A percentile compares a stretch with the other conserved stretches of the same genome.
These are phyloP conservation scores for Scotopteryx bipunctaria DNA, from an alignment of 2,888 invertebrate species.

Conservation along the genomic window DNA sequence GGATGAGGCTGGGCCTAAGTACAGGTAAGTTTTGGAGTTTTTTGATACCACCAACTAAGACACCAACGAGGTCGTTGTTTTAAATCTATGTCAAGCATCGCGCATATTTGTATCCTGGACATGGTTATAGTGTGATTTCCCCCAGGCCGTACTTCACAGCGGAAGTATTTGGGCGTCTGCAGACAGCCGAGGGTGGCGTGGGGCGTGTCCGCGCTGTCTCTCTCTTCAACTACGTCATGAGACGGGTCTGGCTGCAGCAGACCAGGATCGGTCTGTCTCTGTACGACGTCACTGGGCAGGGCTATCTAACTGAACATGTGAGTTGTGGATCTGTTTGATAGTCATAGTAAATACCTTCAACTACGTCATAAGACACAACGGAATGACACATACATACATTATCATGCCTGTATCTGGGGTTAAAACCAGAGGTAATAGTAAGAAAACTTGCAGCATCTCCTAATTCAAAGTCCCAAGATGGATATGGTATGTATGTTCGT, in stretches of 20 bases:
- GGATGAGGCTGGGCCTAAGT: constrained; percentile 89
- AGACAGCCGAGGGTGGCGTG: constrained; percentile 90
- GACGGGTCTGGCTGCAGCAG: constrained; percentile 97
- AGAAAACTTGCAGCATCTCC: no score
- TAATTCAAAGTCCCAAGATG: no score
- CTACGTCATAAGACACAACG: no score
- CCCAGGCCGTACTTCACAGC: constrained; percentile 91
- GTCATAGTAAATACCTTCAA: no score
- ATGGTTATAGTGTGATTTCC: constrained; percentile 25
- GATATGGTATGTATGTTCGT: no score
- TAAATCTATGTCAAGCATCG: no score
- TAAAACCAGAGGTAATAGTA: no score
- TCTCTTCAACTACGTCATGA: constrained; percentile 97
- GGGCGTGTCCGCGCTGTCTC: constrained; percentile 94
- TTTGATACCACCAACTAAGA: no score
- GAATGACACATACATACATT: no score
- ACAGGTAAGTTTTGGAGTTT: constrained; percentile 71
- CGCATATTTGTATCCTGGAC: no score
- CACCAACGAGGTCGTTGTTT: no score
- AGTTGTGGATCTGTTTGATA: constrained; percentile 35
- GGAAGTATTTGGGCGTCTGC: constrained; percentile 93
- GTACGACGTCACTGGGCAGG: constrained; percentile 96
- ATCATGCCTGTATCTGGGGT: no score
- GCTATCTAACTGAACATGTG: constrained; percentile 93
- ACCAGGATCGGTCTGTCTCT: constrained; percentile 96